Percentiles rank a stretch among this genome's conserved stretches.
Evolutionary conservation across 2,113 vertebrate species (phyloP).

Genomic region (Catharus bicknelli): DNA sequence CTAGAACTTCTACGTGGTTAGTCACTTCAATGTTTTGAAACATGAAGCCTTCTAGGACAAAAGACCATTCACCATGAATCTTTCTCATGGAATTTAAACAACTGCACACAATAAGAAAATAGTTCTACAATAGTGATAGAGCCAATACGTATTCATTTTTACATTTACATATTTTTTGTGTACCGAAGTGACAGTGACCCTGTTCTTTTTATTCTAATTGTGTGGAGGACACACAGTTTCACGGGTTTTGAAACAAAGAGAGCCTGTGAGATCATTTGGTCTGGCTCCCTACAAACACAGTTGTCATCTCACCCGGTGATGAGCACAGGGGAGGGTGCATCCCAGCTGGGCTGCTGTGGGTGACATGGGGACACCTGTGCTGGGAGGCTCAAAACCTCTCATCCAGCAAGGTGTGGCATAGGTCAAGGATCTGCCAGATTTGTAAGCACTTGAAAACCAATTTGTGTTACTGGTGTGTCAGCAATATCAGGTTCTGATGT

Average conservation of each 20-base stretch:
- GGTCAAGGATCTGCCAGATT: background rate
- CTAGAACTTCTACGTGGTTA: background rate
- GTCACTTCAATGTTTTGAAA: background rate
- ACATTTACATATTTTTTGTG: background rate
- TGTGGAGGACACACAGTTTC: background rate
- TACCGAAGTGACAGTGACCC: background rate
- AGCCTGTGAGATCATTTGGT: constrained; percentile 18
- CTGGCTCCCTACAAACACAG: background rate
- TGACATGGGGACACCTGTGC: rapidly evolving
- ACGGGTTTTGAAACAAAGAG: background rate
- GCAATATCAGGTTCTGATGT: background rate
- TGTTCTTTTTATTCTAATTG: background rate
- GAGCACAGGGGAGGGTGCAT: background rate
- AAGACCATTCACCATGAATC: background rate
- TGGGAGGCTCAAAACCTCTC: background rate
- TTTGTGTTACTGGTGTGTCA: background rate
- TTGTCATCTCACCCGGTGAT: background rate
- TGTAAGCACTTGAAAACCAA: background rate
- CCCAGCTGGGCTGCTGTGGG: background rate
- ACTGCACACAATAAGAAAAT: background rate
- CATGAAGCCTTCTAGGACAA: background rate
- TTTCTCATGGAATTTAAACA: background rate
- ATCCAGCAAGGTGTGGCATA: background rate
- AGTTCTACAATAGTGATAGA: background rate
- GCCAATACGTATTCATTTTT: background rate